These are phyloP conservation scores for Magallana nippona DNA, from an alignment of 2,888 invertebrate species.

Conservation along the genomic window DNA sequence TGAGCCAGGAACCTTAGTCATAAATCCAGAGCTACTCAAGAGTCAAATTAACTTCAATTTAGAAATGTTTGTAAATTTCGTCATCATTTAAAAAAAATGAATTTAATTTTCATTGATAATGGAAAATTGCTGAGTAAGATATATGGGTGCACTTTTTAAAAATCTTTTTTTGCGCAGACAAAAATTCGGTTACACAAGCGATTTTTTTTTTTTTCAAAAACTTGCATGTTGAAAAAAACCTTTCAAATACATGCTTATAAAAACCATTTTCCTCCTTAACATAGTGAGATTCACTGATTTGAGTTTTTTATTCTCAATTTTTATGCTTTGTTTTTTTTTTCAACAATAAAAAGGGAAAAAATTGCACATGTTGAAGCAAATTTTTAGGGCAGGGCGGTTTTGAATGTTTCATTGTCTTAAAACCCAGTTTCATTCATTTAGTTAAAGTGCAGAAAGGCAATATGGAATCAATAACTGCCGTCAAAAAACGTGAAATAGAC, in stretches of 20 bases:
- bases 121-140: background rate
- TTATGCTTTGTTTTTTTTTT: background rate
- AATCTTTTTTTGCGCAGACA: too few relatives aligned
- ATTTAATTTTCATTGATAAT: background rate
- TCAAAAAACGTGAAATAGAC: background rate
- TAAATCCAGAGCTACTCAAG: background rate
- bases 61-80: background rate
- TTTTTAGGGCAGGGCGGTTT: constrained; percentile 16
- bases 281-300: background rate
- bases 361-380: too few relatives aligned
- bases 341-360: too few relatives aligned
- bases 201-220: background rate
- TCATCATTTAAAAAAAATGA: background rate
- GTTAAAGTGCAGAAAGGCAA: constrained; percentile 6
- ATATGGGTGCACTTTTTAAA: too few relatives aligned
- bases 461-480: background rate
- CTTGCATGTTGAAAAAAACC: background rate
- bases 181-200: background rate
- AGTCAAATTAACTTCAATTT: too few relatives aligned
- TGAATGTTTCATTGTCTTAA: constrained; percentile 3
- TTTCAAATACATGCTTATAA: too few relatives aligned
- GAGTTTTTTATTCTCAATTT: background rate
- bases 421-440: background rate
- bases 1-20: background rate
- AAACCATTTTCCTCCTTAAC: background rate